Conservation (phyloP, 2,888 invertebrate species). For the Cinara cedri region DNA sequence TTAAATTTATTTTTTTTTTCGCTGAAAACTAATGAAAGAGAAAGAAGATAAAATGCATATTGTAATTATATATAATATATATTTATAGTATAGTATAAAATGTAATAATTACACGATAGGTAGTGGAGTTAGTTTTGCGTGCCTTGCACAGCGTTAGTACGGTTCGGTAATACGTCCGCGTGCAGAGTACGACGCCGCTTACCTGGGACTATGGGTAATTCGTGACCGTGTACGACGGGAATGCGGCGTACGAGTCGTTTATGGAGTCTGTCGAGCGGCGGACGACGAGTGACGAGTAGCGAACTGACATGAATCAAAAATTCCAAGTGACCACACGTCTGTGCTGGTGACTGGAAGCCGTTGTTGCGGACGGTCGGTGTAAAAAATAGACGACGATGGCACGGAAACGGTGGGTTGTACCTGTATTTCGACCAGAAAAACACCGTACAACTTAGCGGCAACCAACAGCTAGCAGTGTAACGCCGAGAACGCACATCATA, state of each 20-base stretch:
- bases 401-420: not conserved
- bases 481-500: not conserved
- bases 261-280: not conserved
- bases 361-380: not conserved
- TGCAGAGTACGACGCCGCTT: not conserved
- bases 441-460: too few relatives aligned
- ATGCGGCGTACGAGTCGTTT: too few relatives aligned
- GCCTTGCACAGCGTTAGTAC: not conserved
- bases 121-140: not conserved
- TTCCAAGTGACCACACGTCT: too few relatives aligned
- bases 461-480: not conserved
- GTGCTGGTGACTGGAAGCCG: not conserved
- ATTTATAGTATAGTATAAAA: not conserved
- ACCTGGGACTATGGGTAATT: not conserved
- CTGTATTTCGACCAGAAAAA: too few relatives aligned
- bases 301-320: not conserved
- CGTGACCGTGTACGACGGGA: too few relatives aligned
- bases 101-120: too few relatives aligned
- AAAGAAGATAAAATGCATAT: conserved; percentile 53
- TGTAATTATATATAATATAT: conserved; percentile 6
- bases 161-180: not conserved
- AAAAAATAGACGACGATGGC: not conserved
- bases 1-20: conserved; percentile 22
- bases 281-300: not conserved
- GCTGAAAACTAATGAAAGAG: conserved; percentile 53